A percentile compares a stretch with the other conserved stretches of the same genome.
Evolutionary conservation across 2,888 invertebrate genomes (phyloP).

Genomic region (Drosophila lutescens): DNA sequence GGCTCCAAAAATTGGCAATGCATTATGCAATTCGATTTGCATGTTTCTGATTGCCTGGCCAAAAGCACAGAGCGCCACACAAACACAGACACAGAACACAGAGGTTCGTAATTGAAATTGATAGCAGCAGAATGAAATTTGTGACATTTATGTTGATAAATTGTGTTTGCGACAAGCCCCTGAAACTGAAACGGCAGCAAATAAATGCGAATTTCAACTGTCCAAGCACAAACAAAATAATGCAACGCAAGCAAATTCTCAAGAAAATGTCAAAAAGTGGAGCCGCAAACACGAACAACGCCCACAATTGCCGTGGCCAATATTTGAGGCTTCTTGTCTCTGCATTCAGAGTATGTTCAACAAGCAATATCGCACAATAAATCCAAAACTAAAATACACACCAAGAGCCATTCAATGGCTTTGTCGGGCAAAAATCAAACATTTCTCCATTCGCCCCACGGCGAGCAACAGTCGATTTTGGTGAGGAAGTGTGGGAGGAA

Average conservation of each 20-base stretch:
- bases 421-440: conserved; percentile 45
- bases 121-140: conserved; percentile 45
- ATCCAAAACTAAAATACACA: conserved; percentile 64
- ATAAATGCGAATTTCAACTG: conserved; percentile 36
- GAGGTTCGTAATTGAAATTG: conserved; percentile 67
- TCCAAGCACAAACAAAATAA: conserved; percentile 53
- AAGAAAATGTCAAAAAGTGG: conserved; percentile 27
- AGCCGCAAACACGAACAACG: conserved; percentile 37
- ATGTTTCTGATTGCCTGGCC: conserved; percentile 37
- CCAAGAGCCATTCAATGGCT: conserved; percentile 54
- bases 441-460: conserved; percentile 30
- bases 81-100: background rate
- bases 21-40: conserved; percentile 35
- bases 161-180: conserved; percentile 31
- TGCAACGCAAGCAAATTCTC: conserved; percentile 64
- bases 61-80: conserved; percentile 4
- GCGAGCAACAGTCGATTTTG: conserved; percentile 25
- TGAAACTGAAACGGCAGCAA: conserved; percentile 16
- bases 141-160: conserved; percentile 58
- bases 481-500: background rate
- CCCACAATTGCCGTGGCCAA: conserved; percentile 56
- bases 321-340: conserved; percentile 56
- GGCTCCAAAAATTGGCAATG: conserved; percentile 34
- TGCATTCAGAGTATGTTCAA: conserved; percentile 31
- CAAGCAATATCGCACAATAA: conserved; percentile 63